Percentiles rank a stretch among this genome's conserved stretches.
phyloP scores from a whole-genome alignment of 2,797 vertebrate species.

The Hydrophis major region DNA sequence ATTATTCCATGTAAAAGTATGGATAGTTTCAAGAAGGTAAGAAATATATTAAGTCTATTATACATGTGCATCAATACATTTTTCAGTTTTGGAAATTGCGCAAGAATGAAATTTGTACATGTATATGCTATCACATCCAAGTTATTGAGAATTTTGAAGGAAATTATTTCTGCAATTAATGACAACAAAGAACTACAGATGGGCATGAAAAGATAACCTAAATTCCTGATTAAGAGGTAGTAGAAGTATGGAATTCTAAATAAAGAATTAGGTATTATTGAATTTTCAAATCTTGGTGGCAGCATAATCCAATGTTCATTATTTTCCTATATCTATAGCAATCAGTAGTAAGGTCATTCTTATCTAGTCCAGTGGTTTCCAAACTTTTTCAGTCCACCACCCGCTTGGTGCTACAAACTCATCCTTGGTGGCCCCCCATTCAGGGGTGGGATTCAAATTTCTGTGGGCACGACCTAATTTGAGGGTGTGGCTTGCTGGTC shows the following conservation, averaged over 20 bases:
- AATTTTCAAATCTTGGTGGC: not conserved
- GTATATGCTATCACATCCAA: not conserved
- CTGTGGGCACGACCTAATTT: too few species aligned
- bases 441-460: too few species aligned
- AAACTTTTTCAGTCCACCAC: too few species aligned
- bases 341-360: not conserved
- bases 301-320: not conserved
- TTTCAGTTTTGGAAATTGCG: not conserved
- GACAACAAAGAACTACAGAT: not conserved
- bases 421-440: too few species aligned
- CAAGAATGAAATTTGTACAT: not conserved
- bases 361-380: not conserved
- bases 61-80: not conserved
- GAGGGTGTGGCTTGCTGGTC: too few species aligned
- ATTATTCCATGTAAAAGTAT: slow-evolving; percentile 1
- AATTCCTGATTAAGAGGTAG: not conserved
- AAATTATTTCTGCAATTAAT: not conserved
- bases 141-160: not conserved
- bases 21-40: slow-evolving; percentile 2
- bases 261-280: not conserved
- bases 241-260: not conserved
- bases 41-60: not conserved
- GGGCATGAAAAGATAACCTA: not conserved
- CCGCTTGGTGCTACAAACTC: too few species aligned
- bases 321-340: not conserved